These are phyloP conservation scores for Coranthus polyacanthus DNA, from an alignment of 2,797 vertebrate genomes.

Conservation along the genomic window DNA sequence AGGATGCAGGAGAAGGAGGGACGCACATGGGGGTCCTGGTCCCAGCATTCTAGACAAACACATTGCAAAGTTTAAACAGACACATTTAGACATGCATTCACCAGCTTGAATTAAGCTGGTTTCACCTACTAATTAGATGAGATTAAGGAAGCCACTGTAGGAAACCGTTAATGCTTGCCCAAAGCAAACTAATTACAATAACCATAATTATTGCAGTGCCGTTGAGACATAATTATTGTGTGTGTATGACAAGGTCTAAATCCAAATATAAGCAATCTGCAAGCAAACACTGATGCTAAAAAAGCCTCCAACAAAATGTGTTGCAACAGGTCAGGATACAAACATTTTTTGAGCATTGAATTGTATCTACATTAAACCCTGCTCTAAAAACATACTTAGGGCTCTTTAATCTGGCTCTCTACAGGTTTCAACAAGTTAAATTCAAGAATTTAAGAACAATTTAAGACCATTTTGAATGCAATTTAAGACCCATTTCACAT, in stretches of 20 bases:
- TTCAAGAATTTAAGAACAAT: no score
- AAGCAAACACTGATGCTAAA: background rate
- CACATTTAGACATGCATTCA: background rate
- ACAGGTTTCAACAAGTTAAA: no score
- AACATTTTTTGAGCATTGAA: background rate
- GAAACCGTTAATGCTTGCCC: background rate
- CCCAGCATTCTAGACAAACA: constrained; percentile 91
- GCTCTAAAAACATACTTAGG: background rate
- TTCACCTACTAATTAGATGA: background rate
- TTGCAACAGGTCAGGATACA: background rate
- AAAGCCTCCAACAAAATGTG: background rate
- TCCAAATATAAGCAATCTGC: background rate
- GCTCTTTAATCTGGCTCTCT: background rate
- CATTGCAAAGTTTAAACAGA: background rate
- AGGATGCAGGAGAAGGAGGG: constrained; percentile 95
- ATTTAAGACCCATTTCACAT: no score
- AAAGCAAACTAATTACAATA: background rate
- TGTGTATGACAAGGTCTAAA: background rate
- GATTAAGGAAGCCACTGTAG: background rate
- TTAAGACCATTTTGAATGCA: no score
- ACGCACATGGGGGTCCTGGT: constrained; percentile 95
- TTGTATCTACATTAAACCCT: no score
- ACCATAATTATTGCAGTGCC: background rate
- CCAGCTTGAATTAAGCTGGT: background rate
- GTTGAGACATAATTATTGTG: background rate